phyloP scores from a whole-genome alignment of 2,113 vertebrate genomes.

The Saccopteryx bilineata region DNA sequence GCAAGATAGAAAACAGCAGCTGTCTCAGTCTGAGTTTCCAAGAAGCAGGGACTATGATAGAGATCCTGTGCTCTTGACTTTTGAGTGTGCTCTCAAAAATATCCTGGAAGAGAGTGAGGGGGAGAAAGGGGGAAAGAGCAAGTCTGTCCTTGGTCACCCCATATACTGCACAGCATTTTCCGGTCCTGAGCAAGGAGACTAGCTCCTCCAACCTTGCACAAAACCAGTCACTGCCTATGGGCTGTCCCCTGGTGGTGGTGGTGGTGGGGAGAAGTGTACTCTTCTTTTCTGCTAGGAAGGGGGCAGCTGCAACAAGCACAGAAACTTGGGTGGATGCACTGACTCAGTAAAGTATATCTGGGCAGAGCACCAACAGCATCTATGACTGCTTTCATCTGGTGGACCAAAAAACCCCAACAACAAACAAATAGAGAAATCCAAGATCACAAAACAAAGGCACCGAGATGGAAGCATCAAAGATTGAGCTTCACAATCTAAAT shows the following conservation, averaged over 20 bases:
- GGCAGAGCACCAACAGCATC: neutral
- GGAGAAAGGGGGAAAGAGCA: neutral
- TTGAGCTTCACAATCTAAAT: neutral
- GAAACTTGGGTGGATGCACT: neutral
- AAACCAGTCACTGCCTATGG: neutral
- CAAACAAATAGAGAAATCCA: neutral
- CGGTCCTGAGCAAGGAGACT: neutral
- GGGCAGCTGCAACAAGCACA: neutral
- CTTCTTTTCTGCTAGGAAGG: neutral
- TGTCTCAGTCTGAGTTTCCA: slow-evolving; percentile 36
- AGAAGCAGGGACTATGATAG: neutral
- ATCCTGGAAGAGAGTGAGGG: neutral
- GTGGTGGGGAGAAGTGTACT: neutral
- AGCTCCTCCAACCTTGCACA: neutral
- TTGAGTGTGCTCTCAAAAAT: neutral
- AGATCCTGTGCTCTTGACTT: neutral
- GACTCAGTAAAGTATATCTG: neutral
- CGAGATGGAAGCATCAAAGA: neutral
- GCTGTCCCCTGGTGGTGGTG: neutral
- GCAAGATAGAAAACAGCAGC: slow-evolving; percentile 37
- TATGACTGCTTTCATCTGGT: neutral
- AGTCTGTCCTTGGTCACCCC: neutral
- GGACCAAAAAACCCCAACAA: neutral
- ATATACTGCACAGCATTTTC: neutral
- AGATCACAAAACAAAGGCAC: neutral